Conservation (phyloP, 2,888 invertebrate genomes). For the Neoaliturus tenellus region DNA sequence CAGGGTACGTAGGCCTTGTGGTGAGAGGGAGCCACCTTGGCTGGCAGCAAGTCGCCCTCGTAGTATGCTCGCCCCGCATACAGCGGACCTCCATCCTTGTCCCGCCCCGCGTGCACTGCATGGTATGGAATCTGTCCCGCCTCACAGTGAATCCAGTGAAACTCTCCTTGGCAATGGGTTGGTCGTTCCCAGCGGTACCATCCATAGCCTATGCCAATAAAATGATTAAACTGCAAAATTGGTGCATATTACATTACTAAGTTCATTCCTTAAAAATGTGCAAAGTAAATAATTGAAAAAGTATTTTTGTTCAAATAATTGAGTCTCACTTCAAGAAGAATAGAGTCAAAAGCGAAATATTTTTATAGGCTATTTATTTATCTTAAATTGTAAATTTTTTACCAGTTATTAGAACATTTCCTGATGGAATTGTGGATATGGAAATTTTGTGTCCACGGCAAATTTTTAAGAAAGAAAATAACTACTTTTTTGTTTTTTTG, state of each 20-base stretch:
- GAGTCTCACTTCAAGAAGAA: no score
- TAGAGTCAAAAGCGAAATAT: no score
- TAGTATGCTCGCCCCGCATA: conserved; percentile 80
- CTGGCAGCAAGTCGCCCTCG: conserved; percentile 69
- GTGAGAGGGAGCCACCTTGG: conserved; percentile 68
- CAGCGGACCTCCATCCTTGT: conserved; percentile 82
- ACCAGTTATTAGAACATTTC: no score
- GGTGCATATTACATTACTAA: background rate
- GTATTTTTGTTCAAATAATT: background rate
- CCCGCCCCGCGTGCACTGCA: conserved; percentile 80
- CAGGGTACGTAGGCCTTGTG: conserved; percentile 67
- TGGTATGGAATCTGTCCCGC: conserved; percentile 74
- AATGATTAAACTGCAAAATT: background rate
- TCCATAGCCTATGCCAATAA: conserved; percentile 56
- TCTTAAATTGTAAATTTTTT: no score
- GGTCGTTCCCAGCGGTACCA: conserved; percentile 64
- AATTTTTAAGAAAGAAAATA: no score
- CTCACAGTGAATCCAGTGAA: conserved; percentile 60
- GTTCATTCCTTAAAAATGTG: background rate
- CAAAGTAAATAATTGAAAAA: background rate
- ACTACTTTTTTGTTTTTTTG: no score
- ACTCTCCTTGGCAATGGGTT: conserved; percentile 60
- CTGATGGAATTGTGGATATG: no score
- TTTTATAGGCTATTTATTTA: no score
- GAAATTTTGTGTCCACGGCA: no score